Percentiles rank a stretch among this genome's conserved stretches.
phyloP scores from a whole-genome alignment of 2,888 invertebrate species.

The Sinohyriopsis cumingii region DNA sequence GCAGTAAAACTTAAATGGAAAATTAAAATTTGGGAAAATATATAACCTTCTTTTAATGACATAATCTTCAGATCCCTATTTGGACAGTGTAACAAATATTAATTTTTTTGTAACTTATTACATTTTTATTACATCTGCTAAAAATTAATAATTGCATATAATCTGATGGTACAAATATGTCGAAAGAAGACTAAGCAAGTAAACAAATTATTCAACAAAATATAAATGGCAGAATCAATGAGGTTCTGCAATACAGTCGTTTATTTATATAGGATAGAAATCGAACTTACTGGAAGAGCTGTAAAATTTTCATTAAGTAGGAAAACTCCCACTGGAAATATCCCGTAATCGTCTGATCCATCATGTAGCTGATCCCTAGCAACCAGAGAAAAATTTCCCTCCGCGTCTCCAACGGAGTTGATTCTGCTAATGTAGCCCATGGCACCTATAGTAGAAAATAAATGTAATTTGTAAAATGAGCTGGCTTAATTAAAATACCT shows the following conservation, averaged over 20 bases:
- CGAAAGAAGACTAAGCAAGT: too few species aligned
- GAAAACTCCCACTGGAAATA: slow-evolving; percentile 87
- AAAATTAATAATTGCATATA: too few species aligned
- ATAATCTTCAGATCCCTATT: background rate
- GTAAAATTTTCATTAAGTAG: slow-evolving; percentile 75
- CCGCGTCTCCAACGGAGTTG: slow-evolving; percentile 93
- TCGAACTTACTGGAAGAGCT: slow-evolving; percentile 82
- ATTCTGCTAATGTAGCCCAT: slow-evolving; percentile 89
- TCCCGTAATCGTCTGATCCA: slow-evolving; percentile 75
- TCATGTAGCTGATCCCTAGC: slow-evolving; percentile 70
- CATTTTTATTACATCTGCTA: too few species aligned
- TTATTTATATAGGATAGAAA: background rate
- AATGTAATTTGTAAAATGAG: slow-evolving; percentile 1
- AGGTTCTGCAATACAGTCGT: too few species aligned
- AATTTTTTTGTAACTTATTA: too few species aligned
- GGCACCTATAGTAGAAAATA: slow-evolving; percentile 60
- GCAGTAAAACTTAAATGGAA: too few species aligned
- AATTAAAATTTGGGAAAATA: background rate
- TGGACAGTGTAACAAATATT: too few species aligned
- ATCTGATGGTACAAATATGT: too few species aligned
- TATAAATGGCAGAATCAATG: too few species aligned
- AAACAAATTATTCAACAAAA: too few species aligned
- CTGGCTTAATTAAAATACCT: background rate
- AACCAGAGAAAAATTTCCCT: slow-evolving; percentile 93
- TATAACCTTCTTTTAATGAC: background rate